phyloP scores from a whole-genome alignment of 2,113 vertebrate genomes.

The Polyodon spathula region DNA sequence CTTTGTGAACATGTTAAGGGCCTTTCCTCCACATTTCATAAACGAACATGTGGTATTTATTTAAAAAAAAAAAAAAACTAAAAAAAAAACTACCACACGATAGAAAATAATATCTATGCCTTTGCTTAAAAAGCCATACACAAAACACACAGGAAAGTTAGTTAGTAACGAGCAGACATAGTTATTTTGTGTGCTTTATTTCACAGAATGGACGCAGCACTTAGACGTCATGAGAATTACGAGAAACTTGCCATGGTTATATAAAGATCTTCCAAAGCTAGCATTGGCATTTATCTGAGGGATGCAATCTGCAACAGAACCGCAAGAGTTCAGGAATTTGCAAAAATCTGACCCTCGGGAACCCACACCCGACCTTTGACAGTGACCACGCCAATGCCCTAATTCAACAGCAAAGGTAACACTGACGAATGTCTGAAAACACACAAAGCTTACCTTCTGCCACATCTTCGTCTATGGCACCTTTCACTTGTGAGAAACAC shows the following conservation, averaged over 20 bases:
- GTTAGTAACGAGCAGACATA: too few relatives aligned
- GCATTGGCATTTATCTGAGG: background rate
- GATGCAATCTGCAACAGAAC: background rate
- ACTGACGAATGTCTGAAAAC: background rate
- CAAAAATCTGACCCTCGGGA: background rate
- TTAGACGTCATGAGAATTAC: background rate
- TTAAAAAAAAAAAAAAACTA: too few relatives aligned
- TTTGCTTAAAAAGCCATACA: too few relatives aligned
- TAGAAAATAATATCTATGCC: too few relatives aligned
- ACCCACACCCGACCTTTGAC: background rate
- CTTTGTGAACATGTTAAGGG: too few relatives aligned
- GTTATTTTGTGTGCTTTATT: too few relatives aligned
- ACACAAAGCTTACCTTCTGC: constrained; percentile 60
- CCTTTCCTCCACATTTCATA: too few relatives aligned
- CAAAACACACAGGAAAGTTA: too few relatives aligned
- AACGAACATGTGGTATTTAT: too few relatives aligned
- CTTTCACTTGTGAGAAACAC: constrained; percentile 80
- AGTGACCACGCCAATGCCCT: background rate
- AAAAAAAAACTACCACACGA: too few relatives aligned
- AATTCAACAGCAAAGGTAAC: background rate
- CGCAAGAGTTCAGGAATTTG: background rate
- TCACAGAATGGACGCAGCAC: constrained; percentile 15
- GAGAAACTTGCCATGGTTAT: background rate
- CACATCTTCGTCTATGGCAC: constrained; percentile 71
- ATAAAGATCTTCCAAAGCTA: too few relatives aligned